A percentile compares a stretch with the other conserved stretches of the same genome.
phyloP scores from a whole-genome alignment of 2,888 invertebrate species.

The Drosophila cyrtoloma region DNA sequence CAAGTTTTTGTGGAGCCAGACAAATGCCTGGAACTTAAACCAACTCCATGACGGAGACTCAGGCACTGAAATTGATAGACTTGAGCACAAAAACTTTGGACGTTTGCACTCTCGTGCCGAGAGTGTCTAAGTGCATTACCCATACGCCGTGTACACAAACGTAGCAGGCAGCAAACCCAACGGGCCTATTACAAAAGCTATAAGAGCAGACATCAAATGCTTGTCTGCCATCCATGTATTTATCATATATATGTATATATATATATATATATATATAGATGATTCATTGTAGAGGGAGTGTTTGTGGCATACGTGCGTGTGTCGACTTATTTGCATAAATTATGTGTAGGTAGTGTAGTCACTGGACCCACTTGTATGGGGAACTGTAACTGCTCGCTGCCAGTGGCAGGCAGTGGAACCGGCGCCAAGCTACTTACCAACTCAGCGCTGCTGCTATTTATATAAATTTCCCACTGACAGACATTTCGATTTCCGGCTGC shows the following conservation, averaged over 20 bases:
- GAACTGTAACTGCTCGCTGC: not conserved
- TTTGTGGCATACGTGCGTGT: slow-evolving; percentile 46
- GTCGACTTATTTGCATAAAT: slow-evolving; percentile 72
- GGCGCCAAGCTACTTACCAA: slow-evolving; percentile 45
- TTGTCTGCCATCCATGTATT: slow-evolving; percentile 49
- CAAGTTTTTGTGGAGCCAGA: slow-evolving; percentile 22
- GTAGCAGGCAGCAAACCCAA: slow-evolving; percentile 44
- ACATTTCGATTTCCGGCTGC: slow-evolving; percentile 76
- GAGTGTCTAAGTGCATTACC: slow-evolving; percentile 64
- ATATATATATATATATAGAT: slow-evolving; percentile 21
- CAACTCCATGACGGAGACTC: slow-evolving; percentile 26
- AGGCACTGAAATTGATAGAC: slow-evolving; percentile 60
- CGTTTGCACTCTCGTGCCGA: slow-evolving; percentile 31
- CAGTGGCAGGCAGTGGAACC: slow-evolving; percentile 15
- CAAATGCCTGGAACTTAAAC: slow-evolving; percentile 42
- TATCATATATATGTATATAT: slow-evolving; percentile 22
- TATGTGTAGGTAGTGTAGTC: slow-evolving; percentile 29
- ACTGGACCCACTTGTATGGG: slow-evolving; percentile 7
- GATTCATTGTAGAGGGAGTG: not conserved
- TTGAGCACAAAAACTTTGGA: slow-evolving; percentile 58
- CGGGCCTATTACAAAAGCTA: slow-evolving; percentile 66
- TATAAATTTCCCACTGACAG: slow-evolving; percentile 72
- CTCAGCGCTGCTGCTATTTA: slow-evolving; percentile 43
- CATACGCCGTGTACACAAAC: slow-evolving; percentile 57
- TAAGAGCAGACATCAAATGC: slow-evolving; percentile 62